Evolutionary conservation across 2,797 vertebrate species (phyloP), one percentile per base, ranked within the genome.

Genomic region (Urocyon cinereoargenteus): DNA sequence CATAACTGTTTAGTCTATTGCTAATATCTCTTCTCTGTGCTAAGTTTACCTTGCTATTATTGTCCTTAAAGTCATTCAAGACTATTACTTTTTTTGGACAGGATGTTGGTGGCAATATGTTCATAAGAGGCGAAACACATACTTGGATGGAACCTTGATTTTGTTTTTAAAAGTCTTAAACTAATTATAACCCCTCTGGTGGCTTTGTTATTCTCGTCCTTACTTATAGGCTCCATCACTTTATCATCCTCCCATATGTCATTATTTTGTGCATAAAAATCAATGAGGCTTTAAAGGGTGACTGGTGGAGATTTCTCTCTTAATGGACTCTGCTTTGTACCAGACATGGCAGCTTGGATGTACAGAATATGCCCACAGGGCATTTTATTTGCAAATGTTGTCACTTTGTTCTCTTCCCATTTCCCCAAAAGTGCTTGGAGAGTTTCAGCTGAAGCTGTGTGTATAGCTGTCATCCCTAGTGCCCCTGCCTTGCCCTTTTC

Each of bases 241-340:
- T 94, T 83, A 92, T 95, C 96, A 92, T 89, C 34, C 28, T 81
- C 34, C 53, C 78, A 28, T 81, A 87, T 64, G 77, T 82, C 77
- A 95, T 95, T 85, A 96, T 68, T 93, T 91, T 96, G 70, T 96
- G 28, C 86, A 94, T 92, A 91, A 97, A 98, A 94, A 94, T 96
- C 86, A 95, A 75, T 95, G 94, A 96, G 53, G 59, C 86, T 78
- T 96, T 82, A 96, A 95, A 91, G 55, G 59, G 97, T 96, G 90
- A 95, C 73, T 79, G 31, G 64, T 78, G 5, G 66, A 91, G 36
- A 59, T 83, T 96, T 91, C 70, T 93, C 9, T 94, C 24, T 86
- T 96, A 94, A 96, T n/a, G 93, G 34, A 14, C 40, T 93, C 11
- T 70, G 8, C 86, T 77, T 94, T 84, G 95, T 95, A 49, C 90